Percentiles rank a stretch among this genome's conserved stretches.
Conservation (phyloP, 2,797 vertebrate genomes). For the Gymnopithys bicolor region DNA sequence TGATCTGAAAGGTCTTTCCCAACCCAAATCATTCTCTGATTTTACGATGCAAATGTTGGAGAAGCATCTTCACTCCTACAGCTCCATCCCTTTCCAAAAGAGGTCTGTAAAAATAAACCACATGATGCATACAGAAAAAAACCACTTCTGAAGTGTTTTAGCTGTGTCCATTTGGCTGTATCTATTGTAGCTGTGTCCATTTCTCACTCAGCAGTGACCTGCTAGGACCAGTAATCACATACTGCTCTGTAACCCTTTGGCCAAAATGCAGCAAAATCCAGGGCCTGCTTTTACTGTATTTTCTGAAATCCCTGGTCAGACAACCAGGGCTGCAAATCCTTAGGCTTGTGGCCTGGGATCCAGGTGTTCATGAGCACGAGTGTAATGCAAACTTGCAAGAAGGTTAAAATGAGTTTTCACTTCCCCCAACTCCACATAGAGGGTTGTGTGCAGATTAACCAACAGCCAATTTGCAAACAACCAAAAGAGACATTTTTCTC, state of each 20-base stretch:
- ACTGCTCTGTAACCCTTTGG: background rate
- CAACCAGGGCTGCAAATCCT: background rate
- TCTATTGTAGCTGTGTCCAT: background rate
- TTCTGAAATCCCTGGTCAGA: background rate
- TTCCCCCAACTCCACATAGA: background rate
- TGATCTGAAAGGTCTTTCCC: background rate
- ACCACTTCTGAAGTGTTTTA: background rate
- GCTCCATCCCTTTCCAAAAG: too few species aligned
- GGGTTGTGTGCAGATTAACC: background rate
- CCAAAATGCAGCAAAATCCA: background rate
- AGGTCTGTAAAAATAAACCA: background rate
- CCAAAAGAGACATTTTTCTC: background rate
- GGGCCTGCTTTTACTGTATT: background rate
- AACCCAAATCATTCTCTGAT: background rate
- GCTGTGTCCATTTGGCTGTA: fast-evolving
- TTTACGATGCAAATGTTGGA: background rate
- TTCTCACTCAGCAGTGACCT: background rate
- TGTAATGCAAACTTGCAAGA: background rate
- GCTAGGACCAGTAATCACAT: background rate
- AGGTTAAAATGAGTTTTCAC: background rate
- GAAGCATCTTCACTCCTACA: background rate
- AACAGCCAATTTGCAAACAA: background rate
- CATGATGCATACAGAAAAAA: background rate
- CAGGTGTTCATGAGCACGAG: background rate
- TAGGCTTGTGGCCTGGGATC: background rate